Evolutionary conservation across 2,888 invertebrate species (phyloP).

Genomic region (Parapristionchus giblindavisi): DNA sequence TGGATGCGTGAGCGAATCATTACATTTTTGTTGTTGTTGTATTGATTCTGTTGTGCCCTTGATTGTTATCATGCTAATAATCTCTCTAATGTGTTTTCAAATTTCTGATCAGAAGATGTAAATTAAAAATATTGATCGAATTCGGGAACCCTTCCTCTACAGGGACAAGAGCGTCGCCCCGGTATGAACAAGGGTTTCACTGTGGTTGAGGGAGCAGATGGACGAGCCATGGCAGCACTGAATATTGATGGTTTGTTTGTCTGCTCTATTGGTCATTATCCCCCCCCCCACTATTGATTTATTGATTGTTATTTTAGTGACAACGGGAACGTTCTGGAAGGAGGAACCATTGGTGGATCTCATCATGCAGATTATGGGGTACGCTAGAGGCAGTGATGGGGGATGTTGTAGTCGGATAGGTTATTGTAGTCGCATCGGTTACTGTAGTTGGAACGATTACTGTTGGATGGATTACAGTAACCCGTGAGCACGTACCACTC

Average conservation of each 20-base stretch:
- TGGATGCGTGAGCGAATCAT: conserved; percentile 26
- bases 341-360: not conserved
- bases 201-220: conserved; percentile 2
- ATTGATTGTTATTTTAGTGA: not conserved
- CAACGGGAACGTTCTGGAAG: conserved; percentile 31
- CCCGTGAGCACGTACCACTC: no score
- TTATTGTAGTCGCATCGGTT: not conserved
- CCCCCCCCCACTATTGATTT: not conserved
- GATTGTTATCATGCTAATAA: no score
- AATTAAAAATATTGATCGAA: not conserved
- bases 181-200: conserved; percentile 34
- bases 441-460: not conserved
- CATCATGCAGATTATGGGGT: conserved; percentile 22
- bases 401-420: not conserved
- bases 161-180: conserved; percentile 17
- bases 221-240: conserved; percentile 21
- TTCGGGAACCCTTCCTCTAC: not conserved
- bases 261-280: not conserved
- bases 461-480: no score
- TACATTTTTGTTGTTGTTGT: no score
- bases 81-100: no score
- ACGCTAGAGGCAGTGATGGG: not conserved
- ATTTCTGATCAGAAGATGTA: not conserved
- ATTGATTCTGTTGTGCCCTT: no score
- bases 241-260: conserved; percentile 24